These are phyloP conservation scores for Otolemur garnettii DNA, from an alignment of 2,113 vertebrate genomes.

Conservation along the genomic window DNA sequence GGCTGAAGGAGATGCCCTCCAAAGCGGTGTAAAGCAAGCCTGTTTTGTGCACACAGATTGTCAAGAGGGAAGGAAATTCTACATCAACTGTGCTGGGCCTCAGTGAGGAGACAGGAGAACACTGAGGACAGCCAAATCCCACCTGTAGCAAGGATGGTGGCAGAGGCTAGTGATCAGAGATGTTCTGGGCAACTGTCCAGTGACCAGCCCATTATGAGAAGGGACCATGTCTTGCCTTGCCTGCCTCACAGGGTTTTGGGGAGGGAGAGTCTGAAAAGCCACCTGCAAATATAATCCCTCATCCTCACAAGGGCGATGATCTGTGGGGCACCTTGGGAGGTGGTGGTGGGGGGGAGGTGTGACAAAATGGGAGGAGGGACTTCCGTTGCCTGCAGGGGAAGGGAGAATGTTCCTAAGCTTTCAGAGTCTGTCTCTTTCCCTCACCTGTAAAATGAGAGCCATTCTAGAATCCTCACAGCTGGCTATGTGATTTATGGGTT, in stretches of 20 bases:
- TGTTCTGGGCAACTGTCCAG: fast-evolving
- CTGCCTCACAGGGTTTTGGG: neutral
- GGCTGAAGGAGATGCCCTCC: constrained; percentile 65
- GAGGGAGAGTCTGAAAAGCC: neutral
- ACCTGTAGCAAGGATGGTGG: neutral
- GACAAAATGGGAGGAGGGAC: neutral
- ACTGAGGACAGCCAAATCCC: neutral
- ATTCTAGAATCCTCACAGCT: neutral
- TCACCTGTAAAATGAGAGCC: neutral
- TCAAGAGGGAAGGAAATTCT: constrained; percentile 78
- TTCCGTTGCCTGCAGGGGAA: neutral
- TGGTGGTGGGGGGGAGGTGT: neutral
- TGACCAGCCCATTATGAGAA: constrained; percentile 5
- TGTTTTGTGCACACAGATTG: constrained; percentile 62
- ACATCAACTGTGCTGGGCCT: constrained; percentile 70
- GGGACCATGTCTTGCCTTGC: neutral
- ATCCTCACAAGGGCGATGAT: neutral
- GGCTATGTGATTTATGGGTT: neutral
- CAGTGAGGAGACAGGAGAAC: neutral
- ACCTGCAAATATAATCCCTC: too few relatives aligned
- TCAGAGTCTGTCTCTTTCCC: neutral
- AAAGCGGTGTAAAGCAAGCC: constrained; percentile 73
- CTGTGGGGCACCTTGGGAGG: neutral
- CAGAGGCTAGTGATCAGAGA: neutral
- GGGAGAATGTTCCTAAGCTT: neutral